A percentile compares a stretch with the other conserved stretches of the same genome.
phyloP scores from a whole-genome alignment of 2,888 invertebrate species.

The Drosophila lacicola region DNA sequence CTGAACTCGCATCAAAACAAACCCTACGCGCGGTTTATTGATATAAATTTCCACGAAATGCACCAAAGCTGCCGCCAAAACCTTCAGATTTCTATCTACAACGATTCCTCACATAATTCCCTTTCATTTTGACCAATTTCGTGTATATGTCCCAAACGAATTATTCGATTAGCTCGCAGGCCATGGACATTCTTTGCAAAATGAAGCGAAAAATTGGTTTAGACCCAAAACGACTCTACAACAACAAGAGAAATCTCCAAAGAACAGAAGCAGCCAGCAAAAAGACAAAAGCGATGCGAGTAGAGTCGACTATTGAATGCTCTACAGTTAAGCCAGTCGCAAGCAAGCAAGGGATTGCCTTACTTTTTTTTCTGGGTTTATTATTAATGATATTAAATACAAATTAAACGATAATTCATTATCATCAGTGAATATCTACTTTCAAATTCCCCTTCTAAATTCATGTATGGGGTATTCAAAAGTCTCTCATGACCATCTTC shows the following conservation, averaged over 20 bases:
- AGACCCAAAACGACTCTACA: slow-evolving; percentile 35
- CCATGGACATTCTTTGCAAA: slow-evolving; percentile 37
- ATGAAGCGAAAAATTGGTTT: slow-evolving; percentile 37
- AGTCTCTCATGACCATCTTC: background rate
- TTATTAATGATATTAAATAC: too few relatives aligned
- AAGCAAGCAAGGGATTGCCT: too few relatives aligned
- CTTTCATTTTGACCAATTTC: slow-evolving; percentile 44
- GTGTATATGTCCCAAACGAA: slow-evolving; percentile 58
- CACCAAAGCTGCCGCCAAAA: slow-evolving; percentile 34
- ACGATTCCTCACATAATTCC: slow-evolving; percentile 35
- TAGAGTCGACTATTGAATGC: slow-evolving; percentile 1
- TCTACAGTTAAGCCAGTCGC: background rate
- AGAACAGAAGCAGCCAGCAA: slow-evolving; percentile 15
- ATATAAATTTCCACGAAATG: slow-evolving; percentile 68
- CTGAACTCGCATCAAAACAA: slow-evolving; percentile 64
- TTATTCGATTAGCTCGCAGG: slow-evolving; percentile 70
- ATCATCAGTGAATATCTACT: too few relatives aligned
- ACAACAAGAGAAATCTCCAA: slow-evolving; percentile 12
- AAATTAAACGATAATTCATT: too few relatives aligned
- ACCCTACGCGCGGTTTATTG: slow-evolving; percentile 41
- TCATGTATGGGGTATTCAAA: background rate
- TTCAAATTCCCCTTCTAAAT: too few relatives aligned
- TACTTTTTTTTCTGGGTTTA: too few relatives aligned
- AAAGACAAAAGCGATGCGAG: background rate
- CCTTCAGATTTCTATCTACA: slow-evolving; percentile 43